Base-by-base conservation (phyloP, 2,113 vertebrate genomes). In the Caranx melampygus region DNA sequence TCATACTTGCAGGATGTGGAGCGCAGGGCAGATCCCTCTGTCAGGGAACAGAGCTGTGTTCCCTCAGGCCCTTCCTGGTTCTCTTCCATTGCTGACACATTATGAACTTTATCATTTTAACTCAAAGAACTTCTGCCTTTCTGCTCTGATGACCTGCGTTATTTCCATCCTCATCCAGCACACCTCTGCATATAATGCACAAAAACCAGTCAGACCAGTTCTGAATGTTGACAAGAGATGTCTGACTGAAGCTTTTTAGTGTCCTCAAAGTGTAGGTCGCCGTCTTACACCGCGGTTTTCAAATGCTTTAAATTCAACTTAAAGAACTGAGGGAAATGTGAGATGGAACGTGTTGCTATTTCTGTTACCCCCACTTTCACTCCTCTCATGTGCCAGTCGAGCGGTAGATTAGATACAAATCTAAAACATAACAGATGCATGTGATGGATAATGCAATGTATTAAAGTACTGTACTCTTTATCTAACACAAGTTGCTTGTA, bases 11-110 rank as follows among this genome's bases (percentile, higher is more conserved):
- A 47, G 26, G 44, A 45, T 64, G 11, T 54, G 26, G 64, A 8
- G 12, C 13, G 61, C 3, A 54, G 51, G 58, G 3, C 33, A 66
- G 42, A 60, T 61, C 81, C 40, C 40, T 66, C 65, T 75, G 2
- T 51, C 26, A 54, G 37, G n/a, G 8, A 81, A 9, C 26, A 44
- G 15, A 64, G 44, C 4, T 15, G 16, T 72, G 37, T 72, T 72
- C 14, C 68, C 8, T 0, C 3, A 67, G 57, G 62, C 62, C 5
- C 72, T 3, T 57, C 16, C 31, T 40, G 15, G 7, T 54, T 11
- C n/a, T n/a, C 14, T 2, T 72, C 47, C 47, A 10, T 54, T 0
- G 3, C 31, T 44, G 8, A 42, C 37, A 37, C 37, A 37, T 37
- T 37, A 8, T 37, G 8, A 42, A 42, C 40, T 42, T 9, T 7